Base-by-base conservation (phyloP, 2,888 invertebrate genomes). In the Lomographa bimaculata region DNA sequence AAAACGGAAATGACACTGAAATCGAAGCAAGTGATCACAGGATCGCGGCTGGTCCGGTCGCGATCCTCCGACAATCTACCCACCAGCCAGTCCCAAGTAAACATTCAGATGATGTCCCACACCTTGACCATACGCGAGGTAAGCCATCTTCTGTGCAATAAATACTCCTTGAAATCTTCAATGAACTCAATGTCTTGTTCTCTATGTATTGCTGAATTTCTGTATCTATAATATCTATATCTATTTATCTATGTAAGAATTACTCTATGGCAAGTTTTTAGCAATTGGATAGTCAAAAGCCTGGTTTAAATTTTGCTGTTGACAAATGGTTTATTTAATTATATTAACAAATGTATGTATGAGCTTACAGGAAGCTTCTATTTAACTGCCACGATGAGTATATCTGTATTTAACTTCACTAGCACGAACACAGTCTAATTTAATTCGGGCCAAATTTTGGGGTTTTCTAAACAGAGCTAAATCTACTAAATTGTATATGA, bases 1-100 rank as follows among this genome's bases (percentile, higher is more conserved):
- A 96, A 97, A 90, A 97, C 97, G 71, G 97, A 98, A 90, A 97
- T 98, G 96, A 93, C 95, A 67, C 91, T 98, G 61, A 97, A 96
- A 85, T 97, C 97, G 77, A 94, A 94, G 75, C 93, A 93, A 64
- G 94, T 94, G 69, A 91, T 96, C 69, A 93, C 93, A 54, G 94
- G 95, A 35, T 92, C 94, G 64, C 93, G 94, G 64, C 90, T 96
- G 71, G 93, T 94, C 40, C 91, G 96, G 68, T 96, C 96, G 57
- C 91, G 96, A 64, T 97, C 96, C 26, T 95, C 94, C 47, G 97
- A 97, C 89, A 96, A 96, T 89, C 90, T 97, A 63, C 96, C 97
- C 60, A 96, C 96, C 73, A 96, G 96, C 89, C 96, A 97, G 85
- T 96, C 96, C 48, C 97, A 97, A 90, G 95, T 95, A 90, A 96